Conservation (phyloP, 1,140 invertebrate species). For the Trichonephila clavipes region DNA sequence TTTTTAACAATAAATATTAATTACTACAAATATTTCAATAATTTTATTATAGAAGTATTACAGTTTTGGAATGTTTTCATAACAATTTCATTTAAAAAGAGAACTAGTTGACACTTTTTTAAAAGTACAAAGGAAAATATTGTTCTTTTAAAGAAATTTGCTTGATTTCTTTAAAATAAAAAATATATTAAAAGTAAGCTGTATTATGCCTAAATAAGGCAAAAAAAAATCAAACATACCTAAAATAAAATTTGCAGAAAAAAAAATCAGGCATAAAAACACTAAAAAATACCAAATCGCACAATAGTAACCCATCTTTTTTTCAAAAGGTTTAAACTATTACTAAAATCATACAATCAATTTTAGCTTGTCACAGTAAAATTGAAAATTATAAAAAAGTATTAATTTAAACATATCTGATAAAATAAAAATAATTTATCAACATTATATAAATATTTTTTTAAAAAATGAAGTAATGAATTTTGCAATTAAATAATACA, state of each 20-base stretch:
- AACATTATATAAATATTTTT: too few relatives aligned
- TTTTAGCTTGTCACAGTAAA: too few relatives aligned
- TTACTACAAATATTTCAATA: background rate
- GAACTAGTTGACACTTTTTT: background rate
- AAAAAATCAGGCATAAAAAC: background rate
- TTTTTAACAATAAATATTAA: slow-evolving; percentile 24
- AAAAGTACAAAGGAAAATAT: background rate
- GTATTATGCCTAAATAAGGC: background rate
- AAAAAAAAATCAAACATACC: background rate
- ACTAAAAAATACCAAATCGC: background rate
- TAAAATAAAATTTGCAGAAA: background rate
- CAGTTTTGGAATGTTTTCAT: slow-evolving; percentile 10
- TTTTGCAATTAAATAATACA: too few relatives aligned
- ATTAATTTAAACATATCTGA: too few relatives aligned
- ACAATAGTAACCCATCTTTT: background rate
- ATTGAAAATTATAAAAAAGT: too few relatives aligned
- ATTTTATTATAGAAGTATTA: slow-evolving; percentile 3
- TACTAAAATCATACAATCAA: background rate
- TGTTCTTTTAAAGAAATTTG: background rate
- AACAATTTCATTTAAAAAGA: slow-evolving; percentile 6
- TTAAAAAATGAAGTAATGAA: too few relatives aligned
- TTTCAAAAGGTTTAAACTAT: background rate
- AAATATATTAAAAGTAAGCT: background rate
- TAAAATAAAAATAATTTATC: too few relatives aligned
- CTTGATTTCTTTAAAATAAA: background rate